These are phyloP conservation scores for Danio albolineatus DNA, from an alignment of 2,797 vertebrate species.

Conservation along the genomic window DNA sequence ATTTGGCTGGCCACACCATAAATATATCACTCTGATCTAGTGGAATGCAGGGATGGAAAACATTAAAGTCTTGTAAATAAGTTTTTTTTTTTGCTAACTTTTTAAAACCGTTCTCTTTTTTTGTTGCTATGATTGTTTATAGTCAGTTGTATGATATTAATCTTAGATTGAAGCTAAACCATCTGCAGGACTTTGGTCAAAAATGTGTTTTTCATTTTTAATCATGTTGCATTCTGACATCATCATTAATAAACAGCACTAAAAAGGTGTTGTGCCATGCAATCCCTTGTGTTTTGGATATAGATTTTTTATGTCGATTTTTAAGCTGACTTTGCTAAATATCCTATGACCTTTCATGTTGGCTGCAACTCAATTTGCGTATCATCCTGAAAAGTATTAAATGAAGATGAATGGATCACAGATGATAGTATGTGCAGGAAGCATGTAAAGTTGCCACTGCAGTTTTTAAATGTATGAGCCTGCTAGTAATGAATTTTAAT, in stretches of 20 bases:
- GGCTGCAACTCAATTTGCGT: background rate
- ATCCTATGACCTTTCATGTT: background rate
- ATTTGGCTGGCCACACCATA: constrained; percentile 3
- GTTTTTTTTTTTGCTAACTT: background rate
- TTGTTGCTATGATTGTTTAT: background rate
- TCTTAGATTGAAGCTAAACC: background rate
- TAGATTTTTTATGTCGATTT: background rate
- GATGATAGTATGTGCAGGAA: background rate
- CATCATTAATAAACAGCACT: background rate
- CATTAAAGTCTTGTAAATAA: background rate
- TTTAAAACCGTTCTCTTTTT: background rate
- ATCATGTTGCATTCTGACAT: background rate
- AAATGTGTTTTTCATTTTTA: background rate
- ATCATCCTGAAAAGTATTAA: background rate
- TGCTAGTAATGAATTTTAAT: background rate
- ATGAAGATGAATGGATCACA: background rate
- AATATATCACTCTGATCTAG: background rate
- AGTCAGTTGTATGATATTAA: background rate
- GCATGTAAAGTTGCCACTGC: background rate
- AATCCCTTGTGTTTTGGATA: background rate
- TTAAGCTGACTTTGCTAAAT: background rate
- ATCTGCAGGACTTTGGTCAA: background rate
- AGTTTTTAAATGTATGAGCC: background rate
- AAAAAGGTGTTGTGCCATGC: background rate
- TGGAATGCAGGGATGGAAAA: background rate